These are phyloP conservation scores for Takifugu ocellatus DNA, from an alignment of 2,797 vertebrate species.

Conservation along the genomic window DNA sequence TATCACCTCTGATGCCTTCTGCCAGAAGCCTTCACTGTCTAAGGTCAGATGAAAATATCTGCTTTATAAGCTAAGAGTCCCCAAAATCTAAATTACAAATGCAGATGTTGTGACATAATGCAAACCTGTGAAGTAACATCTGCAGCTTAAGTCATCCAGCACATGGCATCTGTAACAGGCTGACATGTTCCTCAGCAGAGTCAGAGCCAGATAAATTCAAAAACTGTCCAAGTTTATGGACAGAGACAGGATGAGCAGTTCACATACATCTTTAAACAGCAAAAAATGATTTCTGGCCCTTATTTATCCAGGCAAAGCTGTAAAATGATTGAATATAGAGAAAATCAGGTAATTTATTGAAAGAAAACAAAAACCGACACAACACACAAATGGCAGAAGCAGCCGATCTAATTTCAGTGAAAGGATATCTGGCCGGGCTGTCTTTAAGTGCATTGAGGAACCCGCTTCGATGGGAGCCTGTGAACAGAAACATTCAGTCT, in stretches of 20 bases:
- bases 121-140: constrained; percentile 19
- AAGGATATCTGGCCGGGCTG: constrained; percentile 99
- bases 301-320: constrained; percentile 1
- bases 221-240: constrained; percentile 9
- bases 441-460: constrained; percentile 94
- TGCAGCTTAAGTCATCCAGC: constrained; percentile 25
- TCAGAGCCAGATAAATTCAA: constrained; percentile 27
- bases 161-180: constrained; percentile 9
- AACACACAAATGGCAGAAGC: constrained; percentile 2
- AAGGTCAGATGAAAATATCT: constrained; percentile 5
- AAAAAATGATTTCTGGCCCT: no score
- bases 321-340: not conserved
- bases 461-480: constrained; percentile 85
- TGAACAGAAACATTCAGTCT: constrained; percentile 49
- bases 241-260: constrained; percentile 16
- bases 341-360: not conserved
- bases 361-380: not conserved
- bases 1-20: constrained; percentile 44
- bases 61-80: constrained; percentile 7
- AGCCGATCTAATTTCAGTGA: constrained; percentile 22
- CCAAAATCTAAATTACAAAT: constrained; percentile 7
- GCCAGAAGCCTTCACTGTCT: constrained; percentile 15
- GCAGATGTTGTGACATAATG: constrained; percentile 22
- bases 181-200: not conserved
- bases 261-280: constrained; percentile 3